Evolutionary conservation across 2,888 invertebrate genomes (phyloP), one percentile per base, ranked within the genome.

Genomic region (Ctena decussata): DNA sequence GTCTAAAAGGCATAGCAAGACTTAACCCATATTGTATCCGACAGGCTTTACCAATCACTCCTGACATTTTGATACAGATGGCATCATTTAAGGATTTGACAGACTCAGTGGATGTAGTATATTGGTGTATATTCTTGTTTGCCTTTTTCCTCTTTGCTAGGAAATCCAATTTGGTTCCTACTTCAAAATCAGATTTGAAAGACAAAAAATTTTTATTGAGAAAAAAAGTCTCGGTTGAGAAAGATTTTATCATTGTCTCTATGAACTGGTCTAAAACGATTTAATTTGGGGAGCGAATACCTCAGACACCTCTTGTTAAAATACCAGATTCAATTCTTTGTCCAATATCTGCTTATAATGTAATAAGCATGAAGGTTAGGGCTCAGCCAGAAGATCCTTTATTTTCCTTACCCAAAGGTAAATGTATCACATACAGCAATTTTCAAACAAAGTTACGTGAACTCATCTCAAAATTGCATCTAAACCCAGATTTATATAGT

Each of bases 201-300:
- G 12, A 21, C 15, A 53, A 53, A 32, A 57, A 35, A 37, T 46
- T 75, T 21, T 75, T 35, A 24, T 15, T 72, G 24, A 72, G 39
- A 27, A 72, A 30, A 69, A 27, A 49, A 46, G 39, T 30, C 39
- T 65, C 2, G 24, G n/a, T 57, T 65, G 71, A 35, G 35, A 27
- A 24, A 57, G 30, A 71, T 37, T 18, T 32, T 37, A 0, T 60
- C n/a, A n/a, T 78, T 44, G 76, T 83, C 11, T 24, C 35, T 35
- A 73, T 83, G 65, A 69, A 65, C 18, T 83, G 83, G 75, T 71
- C 83, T 18, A 83, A 83, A 53, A 83, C 83, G 0, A 79, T 75
- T 37, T 79, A 83, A 27, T 69, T 18, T 73, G 77, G 82, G 2
- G 82, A 82, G 35, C 57, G 82, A 44, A 37, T 49, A 1, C 57